Evolutionary conservation across 2,888 invertebrate genomes (phyloP), one percentile per base, ranked within the genome.

Genomic region (Nineta flava): DNA sequence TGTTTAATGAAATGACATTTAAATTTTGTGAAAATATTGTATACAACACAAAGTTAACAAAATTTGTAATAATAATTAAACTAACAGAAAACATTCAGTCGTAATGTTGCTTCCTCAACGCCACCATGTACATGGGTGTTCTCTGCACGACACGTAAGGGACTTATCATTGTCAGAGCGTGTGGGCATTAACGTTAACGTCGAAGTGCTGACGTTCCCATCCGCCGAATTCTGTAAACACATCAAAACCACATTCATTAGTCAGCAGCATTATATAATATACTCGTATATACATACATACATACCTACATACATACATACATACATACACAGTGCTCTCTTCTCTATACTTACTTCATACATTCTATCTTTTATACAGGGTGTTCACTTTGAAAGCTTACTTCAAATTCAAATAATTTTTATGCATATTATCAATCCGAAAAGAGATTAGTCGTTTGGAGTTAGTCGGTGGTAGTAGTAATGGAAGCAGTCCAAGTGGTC

Each of bases 41-140:
- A 6, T 26, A 26, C 26, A 26, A 26, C n/a, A n/a, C n/a, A n/a
- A 26, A 26, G 26, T 26, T 26, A 26, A n/a, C n/a, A n/a, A 26
- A 26, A 26, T 26, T n/a, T 26, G 26, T 26, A 26, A 26, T 15
- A 35, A 12, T 34, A 15, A 46, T 46, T 16, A 16, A 65, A 78
- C 91, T 87, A 72, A 92, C 92, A 92, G 69, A 84, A 85, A 56
- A 92, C 82, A 69, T 87, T 84, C 52, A 92, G 74, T 62, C 81
- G 82, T 75, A 87, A 79, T 47, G 79, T 79, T 54, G 86, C 82
- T 65, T 92, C 90, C 53, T 81, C 75, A 17, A 80, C 75, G 51
- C 83, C 78, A 56, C 77, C 80, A 57, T 79, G 77, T 19, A 90
- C 74, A 55, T 80, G 73, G 46, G 78, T 71, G 67, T 92, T 92